phyloP scores from a whole-genome alignment of 1,140 invertebrate genomes.

The Orussus abietinus region DNA sequence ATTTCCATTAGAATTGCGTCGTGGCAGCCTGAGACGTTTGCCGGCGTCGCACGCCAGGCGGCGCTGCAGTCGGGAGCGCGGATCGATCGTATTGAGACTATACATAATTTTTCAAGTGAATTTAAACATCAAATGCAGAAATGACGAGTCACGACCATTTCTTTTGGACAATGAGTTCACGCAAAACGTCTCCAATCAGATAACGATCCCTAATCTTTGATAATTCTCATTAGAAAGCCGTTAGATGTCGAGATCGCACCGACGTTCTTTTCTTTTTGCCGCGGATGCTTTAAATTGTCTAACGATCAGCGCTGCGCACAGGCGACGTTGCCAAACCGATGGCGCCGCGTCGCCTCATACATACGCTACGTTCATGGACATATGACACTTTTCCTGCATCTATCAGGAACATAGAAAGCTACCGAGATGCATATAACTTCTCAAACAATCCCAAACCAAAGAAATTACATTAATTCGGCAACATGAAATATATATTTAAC shows the following conservation, averaged over 20 bases:
- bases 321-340: conserved; percentile 16
- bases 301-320: conserved; percentile 25
- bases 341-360: not conserved
- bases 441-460: not conserved
- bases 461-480: conserved; percentile 3
- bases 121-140: conserved; percentile 10
- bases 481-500: not conserved
- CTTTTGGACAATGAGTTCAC: conserved; percentile 12
- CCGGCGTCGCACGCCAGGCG: no score
- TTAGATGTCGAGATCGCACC: conserved; percentile 13
- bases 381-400: not conserved
- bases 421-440: not conserved
- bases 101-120: conserved; percentile 18
- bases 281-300: conserved; percentile 26
- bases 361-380: not conserved
- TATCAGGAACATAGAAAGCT: not conserved
- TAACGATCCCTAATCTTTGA: not conserved
- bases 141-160: conserved; percentile 2
- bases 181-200: not conserved
- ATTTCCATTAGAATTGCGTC: no score
- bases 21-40: no score
- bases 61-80: conserved; percentile 16
- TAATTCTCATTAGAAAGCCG: conserved; percentile 7
- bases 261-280: conserved; percentile 29
- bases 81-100: conserved; percentile 20